Base-by-base conservation (phyloP, 2,888 invertebrate genomes). In the Trypoxylon attenuatum region DNA sequence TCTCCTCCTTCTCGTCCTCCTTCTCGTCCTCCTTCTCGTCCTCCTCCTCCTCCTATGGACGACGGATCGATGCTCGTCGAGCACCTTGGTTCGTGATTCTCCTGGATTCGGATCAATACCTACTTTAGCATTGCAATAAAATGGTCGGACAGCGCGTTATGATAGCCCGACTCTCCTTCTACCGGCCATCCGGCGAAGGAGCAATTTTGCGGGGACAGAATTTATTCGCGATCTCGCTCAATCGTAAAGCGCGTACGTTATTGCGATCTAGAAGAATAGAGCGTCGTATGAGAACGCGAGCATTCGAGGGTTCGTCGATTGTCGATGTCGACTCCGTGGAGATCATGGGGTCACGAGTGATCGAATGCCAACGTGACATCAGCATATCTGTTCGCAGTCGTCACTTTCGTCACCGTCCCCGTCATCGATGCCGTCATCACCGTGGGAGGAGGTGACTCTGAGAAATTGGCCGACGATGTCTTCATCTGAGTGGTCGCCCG, bases 391-490 rank as follows among this genome's bases (percentile, higher is more conserved):
- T 27, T 46, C 42, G 39, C 38, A 22, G 22, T n/a, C n/a, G n/a
- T n/a, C n/a, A n/a, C n/a, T n/a, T n/a, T n/a, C n/a, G n/a, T n/a
- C n/a, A n/a, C n/a, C n/a, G n/a, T n/a, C n/a, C n/a, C n/a, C n/a
- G n/a, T n/a, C n/a, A n/a, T n/a, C n/a, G n/a, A n/a, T n/a, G n/a
- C n/a, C n/a, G n/a, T n/a, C n/a, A n/a, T n/a, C n/a, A n/a, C 45
- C 25, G 19, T 18, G 21, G 16, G 42, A 50, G 29, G 46, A n/a
- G 61, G 8, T 29, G 43, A 52, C 50, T 53, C 54, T 49, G 52
- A 62, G 70, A 78, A 78, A 82, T 77, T 79, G 73, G 61, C 76
- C 73, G 49, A 63, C 70, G 81, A 82, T 76, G 79, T 83, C 81
- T 83, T 78, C 79, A 80, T 83, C 79, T 67, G 66, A 55, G 58